Evolutionary conservation across 64 coral and sea anemone genomes (phyloP), one percentile per base, ranked within the genome.

Genomic region (Montipora efflorescens): DNA sequence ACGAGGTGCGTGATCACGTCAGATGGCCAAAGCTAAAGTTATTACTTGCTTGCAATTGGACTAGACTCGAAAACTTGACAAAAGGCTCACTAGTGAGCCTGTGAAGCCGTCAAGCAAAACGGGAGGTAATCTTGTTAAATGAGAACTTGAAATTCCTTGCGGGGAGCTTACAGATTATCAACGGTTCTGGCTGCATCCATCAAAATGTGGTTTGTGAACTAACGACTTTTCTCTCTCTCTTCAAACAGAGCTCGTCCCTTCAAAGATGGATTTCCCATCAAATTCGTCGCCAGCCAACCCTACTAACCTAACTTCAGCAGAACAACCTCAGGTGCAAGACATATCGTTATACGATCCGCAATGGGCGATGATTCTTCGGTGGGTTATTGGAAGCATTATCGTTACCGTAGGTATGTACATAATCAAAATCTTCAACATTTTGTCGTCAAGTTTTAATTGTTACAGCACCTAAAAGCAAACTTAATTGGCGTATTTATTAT

Each of bases 401-500:
- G 64, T 93, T 67, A 55, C 79, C 36, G 76, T 93, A 53, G 92
- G 92, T 93, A 88, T 79, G 92, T 9, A 53, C 45, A 59, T 7
- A 18, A 12, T 12, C 61, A 64, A 64, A 64, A 64, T 64, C 53
- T 57, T 57, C 11, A 11, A 57, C 5, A 8, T 57, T 57, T 76
- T 15, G 8, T 45, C 43, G 28, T 46, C 10, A 3, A 21, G 8
- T 16, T 36, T 10, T 50, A 7, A 49, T 49, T 19, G 44, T 16
- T 78, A 18, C 44, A 46, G 18, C 2, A 49, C 15, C 8, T 78
- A 16, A 67, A 23, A 71, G 20, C 68, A 4, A 23, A 20, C 5
- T 20, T 71, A 71, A 23, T 23, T 19, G 2, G 19, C 8, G 5
- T 4, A 71, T 71, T 20, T 71, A 23, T 71, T 23, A 22, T 9